phyloP scores from a whole-genome alignment of 2,888 invertebrate species.

The Drosophila rellima region DNA sequence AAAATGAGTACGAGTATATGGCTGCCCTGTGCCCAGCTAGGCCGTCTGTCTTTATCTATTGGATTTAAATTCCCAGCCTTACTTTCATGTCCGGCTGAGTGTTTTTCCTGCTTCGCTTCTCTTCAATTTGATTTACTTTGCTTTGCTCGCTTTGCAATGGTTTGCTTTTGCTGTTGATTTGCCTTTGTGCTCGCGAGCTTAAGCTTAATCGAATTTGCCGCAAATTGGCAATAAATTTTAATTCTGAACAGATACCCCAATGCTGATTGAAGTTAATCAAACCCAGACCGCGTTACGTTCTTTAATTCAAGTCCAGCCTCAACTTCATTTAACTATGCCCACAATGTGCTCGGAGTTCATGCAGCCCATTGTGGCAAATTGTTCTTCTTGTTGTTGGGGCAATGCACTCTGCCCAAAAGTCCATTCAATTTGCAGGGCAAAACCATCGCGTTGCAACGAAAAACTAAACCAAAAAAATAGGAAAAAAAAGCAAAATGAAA shows the following conservation, averaged over 20 bases:
- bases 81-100: constrained; percentile 73
- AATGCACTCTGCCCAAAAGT: constrained; percentile 68
- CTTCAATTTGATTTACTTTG: constrained; percentile 45
- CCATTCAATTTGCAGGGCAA: constrained; percentile 72
- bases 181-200: constrained; percentile 60
- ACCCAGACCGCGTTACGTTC: constrained; percentile 26
- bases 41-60: constrained; percentile 75
- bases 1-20: constrained; percentile 18
- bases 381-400: constrained; percentile 44
- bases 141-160: constrained; percentile 16
- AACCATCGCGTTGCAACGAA: constrained; percentile 37
- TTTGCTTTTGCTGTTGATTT: constrained; percentile 2
- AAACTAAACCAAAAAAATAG: constrained; percentile 21
- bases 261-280: constrained; percentile 77
- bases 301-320: constrained; percentile 20
- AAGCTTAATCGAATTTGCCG: constrained; percentile 82
- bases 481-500: constrained; percentile 19
- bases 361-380: constrained; percentile 36
- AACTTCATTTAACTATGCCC: constrained; percentile 45
- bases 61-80: constrained; percentile 77
- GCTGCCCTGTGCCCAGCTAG: constrained; percentile 13
- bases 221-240: constrained; percentile 84
- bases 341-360: constrained; percentile 43
- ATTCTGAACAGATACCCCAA: constrained; percentile 69
- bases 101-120: constrained; percentile 65